phyloP scores from a whole-genome alignment of 2,888 invertebrate species.

The Eucera pruinosa region DNA sequence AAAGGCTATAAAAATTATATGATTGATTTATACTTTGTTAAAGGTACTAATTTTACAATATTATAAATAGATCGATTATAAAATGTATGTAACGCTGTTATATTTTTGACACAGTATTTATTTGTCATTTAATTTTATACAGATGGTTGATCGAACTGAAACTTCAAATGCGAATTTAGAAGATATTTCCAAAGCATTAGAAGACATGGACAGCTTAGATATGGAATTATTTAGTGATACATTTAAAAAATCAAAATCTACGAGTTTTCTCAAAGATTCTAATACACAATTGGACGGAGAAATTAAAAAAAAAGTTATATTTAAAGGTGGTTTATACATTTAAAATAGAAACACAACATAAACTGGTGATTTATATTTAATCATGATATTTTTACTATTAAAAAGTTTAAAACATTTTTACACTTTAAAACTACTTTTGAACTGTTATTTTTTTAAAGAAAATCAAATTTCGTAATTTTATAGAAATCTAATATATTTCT shows the following conservation, averaged over 20 bases:
- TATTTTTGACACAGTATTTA: too few species aligned
- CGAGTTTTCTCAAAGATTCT: constrained; percentile 42
- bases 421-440: neutral
- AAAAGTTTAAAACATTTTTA: neutral
- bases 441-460: neutral
- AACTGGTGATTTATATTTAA: constrained; percentile 5
- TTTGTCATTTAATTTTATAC: constrained; percentile 5
- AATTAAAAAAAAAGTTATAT: constrained; percentile 74
- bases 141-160: constrained; percentile 64
- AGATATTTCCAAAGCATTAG: constrained; percentile 67
- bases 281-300: constrained; percentile 44
- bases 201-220: constrained; percentile 76
- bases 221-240: constrained; percentile 70
- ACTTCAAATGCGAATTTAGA: constrained; percentile 63
- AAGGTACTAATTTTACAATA: neutral
- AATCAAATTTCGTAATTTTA: constrained; percentile 12
- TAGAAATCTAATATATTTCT: neutral
- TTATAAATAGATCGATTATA: neutral
- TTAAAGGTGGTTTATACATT: constrained; percentile 72
- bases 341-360: constrained; percentile 4
- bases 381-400: neutral
- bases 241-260: constrained; percentile 59
- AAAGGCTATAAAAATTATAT: neutral
- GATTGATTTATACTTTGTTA: neutral
- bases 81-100: too few species aligned